These are phyloP conservation scores for Tetramorium bicarinatum DNA, from an alignment of 2,888 invertebrate genomes.

Conservation along the genomic window DNA sequence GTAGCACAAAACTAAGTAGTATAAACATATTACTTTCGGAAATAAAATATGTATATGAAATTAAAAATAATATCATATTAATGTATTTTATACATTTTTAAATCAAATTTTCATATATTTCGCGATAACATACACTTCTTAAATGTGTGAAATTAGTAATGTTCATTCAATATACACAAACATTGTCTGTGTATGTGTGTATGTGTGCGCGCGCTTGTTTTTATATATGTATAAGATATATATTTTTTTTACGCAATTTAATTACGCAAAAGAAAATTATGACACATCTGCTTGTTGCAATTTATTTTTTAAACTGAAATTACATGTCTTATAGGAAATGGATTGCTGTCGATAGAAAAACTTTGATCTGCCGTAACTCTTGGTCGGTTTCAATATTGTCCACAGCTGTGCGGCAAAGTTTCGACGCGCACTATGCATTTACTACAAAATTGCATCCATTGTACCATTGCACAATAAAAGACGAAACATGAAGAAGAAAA, in stretches of 20 bases:
- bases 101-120: too few relatives aligned
- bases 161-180: too few relatives aligned
- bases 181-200: too few relatives aligned
- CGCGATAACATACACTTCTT: too few relatives aligned
- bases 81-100: neutral
- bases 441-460: conserved; percentile 6
- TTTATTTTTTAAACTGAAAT: neutral
- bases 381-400: neutral
- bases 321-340: neutral
- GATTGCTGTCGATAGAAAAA: neutral
- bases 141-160: too few relatives aligned
- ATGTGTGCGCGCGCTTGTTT: too few relatives aligned
- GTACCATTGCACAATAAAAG: neutral
- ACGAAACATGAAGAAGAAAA: neutral
- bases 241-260: too few relatives aligned
- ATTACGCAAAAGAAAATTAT: neutral
- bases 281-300: neutral
- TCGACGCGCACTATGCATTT: neutral
- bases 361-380: neutral
- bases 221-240: too few relatives aligned
- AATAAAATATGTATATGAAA: neutral
- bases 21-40: neutral
- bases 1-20: neutral
- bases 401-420: neutral
- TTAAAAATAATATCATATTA: neutral